A percentile compares a stretch with the other conserved stretches of the same genome.
These are phyloP conservation scores for Columba livia DNA, from an alignment of 2,113 vertebrate genomes.

Conservation along the genomic window DNA sequence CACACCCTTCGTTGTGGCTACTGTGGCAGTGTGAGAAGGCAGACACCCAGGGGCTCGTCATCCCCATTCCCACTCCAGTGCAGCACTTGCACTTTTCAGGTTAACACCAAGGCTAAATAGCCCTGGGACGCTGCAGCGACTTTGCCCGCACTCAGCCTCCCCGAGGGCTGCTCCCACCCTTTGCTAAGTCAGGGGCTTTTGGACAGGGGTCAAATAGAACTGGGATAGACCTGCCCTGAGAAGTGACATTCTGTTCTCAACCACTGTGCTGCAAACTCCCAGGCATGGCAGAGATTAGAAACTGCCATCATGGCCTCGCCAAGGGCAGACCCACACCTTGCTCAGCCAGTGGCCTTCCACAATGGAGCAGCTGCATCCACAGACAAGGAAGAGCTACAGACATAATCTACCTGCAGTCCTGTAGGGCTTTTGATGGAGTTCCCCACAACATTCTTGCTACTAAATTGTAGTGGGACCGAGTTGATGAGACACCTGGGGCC, in stretches of 20 bases:
- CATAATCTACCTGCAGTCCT: too few relatives aligned
- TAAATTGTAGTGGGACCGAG: neutral
- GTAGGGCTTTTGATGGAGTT: too few relatives aligned
- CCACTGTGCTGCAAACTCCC: neutral
- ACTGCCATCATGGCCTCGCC: rapidly evolving
- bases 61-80: rapidly evolving
- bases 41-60: neutral
- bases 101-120: neutral
- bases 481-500: neutral
- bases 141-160: rapidly evolving
- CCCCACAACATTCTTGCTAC: neutral
- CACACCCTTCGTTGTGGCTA: conserved; percentile 15
- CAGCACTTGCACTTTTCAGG: neutral
- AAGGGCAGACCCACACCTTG: neutral
- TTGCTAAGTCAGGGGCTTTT: neutral
- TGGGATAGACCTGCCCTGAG: neutral
- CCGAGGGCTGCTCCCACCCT: neutral
- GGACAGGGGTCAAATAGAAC: neutral
- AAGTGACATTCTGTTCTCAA: neutral
- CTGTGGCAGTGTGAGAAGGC: neutral
- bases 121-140: neutral
- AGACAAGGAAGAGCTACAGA: neutral
- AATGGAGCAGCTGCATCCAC: rapidly evolving
- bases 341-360: rapidly evolving
- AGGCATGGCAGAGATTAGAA: neutral